These are phyloP conservation scores for Paramormyrops hopkinsi DNA, from an alignment of 2,797 vertebrate species.

Conservation along the genomic window DNA sequence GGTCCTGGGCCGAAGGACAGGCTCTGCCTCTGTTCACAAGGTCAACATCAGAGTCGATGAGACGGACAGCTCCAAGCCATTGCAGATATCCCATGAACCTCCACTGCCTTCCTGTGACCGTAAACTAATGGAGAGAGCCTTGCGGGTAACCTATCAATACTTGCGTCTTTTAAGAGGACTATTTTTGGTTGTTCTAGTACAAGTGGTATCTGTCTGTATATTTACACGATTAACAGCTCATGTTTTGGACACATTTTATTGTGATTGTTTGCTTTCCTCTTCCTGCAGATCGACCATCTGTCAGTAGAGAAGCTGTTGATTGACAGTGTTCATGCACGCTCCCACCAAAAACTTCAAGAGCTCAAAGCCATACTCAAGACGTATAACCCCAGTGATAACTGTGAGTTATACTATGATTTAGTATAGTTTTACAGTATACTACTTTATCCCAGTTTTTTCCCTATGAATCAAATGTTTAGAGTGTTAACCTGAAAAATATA, in stretches of 20 bases:
- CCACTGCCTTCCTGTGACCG: slow-evolving; percentile 90
- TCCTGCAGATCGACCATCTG: slow-evolving; percentile 85
- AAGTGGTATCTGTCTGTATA: neutral
- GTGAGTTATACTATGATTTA: slow-evolving; percentile 57
- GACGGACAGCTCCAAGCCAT: slow-evolving; percentile 88
- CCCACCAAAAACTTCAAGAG: slow-evolving; percentile 96
- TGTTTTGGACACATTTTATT: neutral
- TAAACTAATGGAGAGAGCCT: slow-evolving; percentile 92
- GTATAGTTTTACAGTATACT: neutral
- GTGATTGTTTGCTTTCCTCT: neutral
- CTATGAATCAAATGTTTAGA: neutral
- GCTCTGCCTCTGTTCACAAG: slow-evolving; percentile 89
- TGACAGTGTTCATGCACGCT: slow-evolving; percentile 92
- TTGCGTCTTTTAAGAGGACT: neutral
- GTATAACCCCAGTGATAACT: slow-evolving; percentile 85
- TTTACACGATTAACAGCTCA: neutral
- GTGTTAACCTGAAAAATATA: too few species aligned
- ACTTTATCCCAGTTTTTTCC: neutral
- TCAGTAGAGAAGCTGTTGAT: slow-evolving; percentile 97
- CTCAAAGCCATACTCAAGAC: slow-evolving; percentile 89
- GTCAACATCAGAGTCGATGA: slow-evolving; percentile 97
- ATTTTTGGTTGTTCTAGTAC: neutral
- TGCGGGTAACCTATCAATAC: slow-evolving; percentile 69
- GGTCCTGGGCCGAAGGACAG: slow-evolving; percentile 90
- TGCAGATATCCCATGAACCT: slow-evolving; percentile 96